phyloP scores from a whole-genome alignment of 2,888 invertebrate genomes.

The Melitaea athalia region DNA sequence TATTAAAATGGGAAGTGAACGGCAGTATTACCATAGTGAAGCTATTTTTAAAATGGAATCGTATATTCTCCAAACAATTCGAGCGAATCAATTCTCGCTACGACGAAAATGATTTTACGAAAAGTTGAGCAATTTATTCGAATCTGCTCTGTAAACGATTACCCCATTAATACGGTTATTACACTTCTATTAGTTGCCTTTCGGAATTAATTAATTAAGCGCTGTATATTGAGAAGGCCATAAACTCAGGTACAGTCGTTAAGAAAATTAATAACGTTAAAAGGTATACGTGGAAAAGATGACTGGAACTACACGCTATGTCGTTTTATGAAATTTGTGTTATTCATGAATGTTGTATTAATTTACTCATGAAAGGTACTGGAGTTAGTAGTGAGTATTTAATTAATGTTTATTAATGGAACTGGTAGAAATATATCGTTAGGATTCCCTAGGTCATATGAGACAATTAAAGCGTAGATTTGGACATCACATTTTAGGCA shows the following conservation, averaged over 20 bases:
- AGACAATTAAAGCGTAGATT: too few relatives aligned
- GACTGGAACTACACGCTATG: conserved; percentile 15
- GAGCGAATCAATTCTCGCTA: conserved; percentile 33
- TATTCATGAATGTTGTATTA: conserved; percentile 31
- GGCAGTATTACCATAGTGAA: conserved; percentile 4
- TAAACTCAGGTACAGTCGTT: conserved; percentile 31
- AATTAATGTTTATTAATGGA: too few relatives aligned
- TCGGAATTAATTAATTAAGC: conserved; percentile 40
- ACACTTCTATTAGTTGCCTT: conserved; percentile 33
- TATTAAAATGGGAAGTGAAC: background rate
- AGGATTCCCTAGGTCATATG: too few relatives aligned
- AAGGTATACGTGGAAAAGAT: conserved; percentile 20
- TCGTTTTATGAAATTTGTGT: conserved; percentile 21
- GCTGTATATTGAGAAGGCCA: conserved; percentile 33
- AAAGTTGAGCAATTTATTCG: conserved; percentile 36
- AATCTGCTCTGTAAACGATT: conserved; percentile 34
- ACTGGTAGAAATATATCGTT: too few relatives aligned
- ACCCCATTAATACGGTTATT: conserved; percentile 36
- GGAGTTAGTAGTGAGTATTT: too few relatives aligned
- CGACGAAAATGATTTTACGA: conserved; percentile 38
- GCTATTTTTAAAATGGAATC: conserved; percentile 10
- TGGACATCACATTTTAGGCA: too few relatives aligned
- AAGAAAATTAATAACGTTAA: conserved; percentile 38
- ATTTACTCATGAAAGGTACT: background rate
- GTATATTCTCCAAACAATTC: conserved; percentile 31